Conservation (phyloP, 2,797 vertebrate species). For the Meriones psammophilus region DNA sequence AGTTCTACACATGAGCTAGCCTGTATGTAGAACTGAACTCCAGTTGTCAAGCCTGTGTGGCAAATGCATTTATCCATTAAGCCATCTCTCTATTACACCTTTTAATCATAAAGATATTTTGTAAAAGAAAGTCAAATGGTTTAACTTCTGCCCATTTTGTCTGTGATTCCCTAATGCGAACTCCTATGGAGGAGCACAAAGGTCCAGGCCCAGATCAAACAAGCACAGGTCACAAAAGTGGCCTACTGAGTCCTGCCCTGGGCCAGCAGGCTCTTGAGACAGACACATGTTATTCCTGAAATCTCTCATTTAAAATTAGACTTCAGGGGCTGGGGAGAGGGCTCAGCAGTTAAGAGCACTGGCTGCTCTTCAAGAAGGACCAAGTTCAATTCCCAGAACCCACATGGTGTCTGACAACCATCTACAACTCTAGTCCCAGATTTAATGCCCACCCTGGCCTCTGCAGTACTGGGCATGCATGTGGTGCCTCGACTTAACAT, state of each 20-base stretch:
- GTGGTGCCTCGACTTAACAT: not conserved
- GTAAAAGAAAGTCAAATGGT: conserved; percentile 19
- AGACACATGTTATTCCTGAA: conserved; percentile 36
- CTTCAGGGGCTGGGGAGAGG: not conserved
- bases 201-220: conserved; percentile 20
- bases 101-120: conserved; percentile 49
- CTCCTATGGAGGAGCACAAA: not conserved
- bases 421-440: not conserved
- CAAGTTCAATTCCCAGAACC: not conserved
- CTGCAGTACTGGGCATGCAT: not conserved
- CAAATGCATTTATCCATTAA: not conserved
- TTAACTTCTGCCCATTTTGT: not conserved
- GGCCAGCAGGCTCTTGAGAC: conserved; percentile 35
- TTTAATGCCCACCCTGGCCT: not conserved
- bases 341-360: not conserved
- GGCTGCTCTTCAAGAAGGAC: not conserved
- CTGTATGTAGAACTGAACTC: not conserved
- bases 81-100: not conserved
- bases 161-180: conserved; percentile 1
- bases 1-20: not conserved
- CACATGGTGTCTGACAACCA: not conserved
- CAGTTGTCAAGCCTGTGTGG: not conserved
- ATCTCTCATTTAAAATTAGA: conserved; percentile 40
- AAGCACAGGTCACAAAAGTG: conserved; percentile 6
- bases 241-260: not conserved